phyloP scores from a whole-genome alignment of 53 echinoderm and acorn worm genomes.

The Zoroaster sp. region DNA sequence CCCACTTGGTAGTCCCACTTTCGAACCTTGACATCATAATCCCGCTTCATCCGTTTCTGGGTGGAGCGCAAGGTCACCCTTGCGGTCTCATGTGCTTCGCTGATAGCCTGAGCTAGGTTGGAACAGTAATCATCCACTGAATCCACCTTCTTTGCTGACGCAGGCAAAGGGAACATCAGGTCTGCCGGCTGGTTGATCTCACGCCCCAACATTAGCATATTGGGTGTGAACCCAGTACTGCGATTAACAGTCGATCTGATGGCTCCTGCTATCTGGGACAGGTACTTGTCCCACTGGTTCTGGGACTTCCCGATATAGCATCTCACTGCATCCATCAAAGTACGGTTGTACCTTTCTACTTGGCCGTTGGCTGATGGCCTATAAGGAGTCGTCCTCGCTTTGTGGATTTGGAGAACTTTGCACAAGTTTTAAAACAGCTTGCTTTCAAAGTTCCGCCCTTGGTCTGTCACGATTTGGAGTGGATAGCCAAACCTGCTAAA shows the following conservation, averaged over 20 bases:
- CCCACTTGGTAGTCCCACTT: neutral
- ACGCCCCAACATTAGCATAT: constrained; percentile 28
- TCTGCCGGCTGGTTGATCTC: constrained; percentile 13
- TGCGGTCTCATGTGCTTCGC: constrained; percentile 6
- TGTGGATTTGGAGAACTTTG: constrained; percentile 19
- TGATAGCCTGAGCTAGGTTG: neutral
- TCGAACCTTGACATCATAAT: constrained; percentile 2
- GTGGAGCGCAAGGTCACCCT: neutral
- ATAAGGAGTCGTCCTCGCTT: constrained; percentile 9
- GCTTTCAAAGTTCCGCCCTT: constrained; percentile 46
- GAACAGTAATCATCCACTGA: neutral
- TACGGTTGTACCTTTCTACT: constrained; percentile 37
- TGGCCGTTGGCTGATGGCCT: constrained; percentile 13
- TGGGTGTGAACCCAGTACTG: constrained; percentile 44
- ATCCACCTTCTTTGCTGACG: neutral
- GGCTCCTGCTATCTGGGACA: constrained; percentile 21
- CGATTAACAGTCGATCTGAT: constrained; percentile 12
- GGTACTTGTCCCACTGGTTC: constrained; percentile 26
- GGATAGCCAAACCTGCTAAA: constrained; percentile 30
- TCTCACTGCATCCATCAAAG: constrained; percentile 17
- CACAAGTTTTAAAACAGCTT: neutral
- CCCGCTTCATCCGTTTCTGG: constrained; percentile 20
- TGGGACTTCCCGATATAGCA: constrained; percentile 21
- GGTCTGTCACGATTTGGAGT: too few relatives aligned
- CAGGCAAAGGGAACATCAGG: neutral